Base-by-base conservation (phyloP, 2,113 vertebrate genomes). In the Sula dactylatra region DNA sequence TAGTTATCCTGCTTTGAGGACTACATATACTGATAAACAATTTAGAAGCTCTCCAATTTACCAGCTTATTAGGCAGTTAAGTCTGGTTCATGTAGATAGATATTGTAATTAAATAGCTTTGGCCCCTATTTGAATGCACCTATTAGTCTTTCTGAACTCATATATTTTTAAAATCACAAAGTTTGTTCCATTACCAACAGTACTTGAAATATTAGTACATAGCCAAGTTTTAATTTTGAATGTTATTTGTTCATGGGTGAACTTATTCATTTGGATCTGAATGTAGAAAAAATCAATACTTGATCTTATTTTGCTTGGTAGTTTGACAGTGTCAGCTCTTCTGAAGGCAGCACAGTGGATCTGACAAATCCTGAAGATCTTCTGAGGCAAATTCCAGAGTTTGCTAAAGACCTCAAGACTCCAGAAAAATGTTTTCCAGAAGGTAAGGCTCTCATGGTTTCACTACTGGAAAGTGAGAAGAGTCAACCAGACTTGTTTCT, bases 311-410 rank as follows among this genome's bases (percentile, higher is more conserved):
- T 71, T 78, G 15, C 74, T 66, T 1, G 96, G 93, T 97, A 98
- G 94, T 80, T 94, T 44, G 98, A 98, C 15, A 80, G 92, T 18
- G 52, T 97, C 17, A 99, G 99, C 91, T 95, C 99, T 56, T 99
- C 99, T 7, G 99, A 99, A 95, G 99, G 98, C 94, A 99, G 99
- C 97, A 99, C 99, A 0, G 99, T 99, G 97, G 99, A 99, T 94
- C 96, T 99, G 78, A 98, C 93, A 52, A 99, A 99, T n/a, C 98
- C 99, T 3, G 98, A 98, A 82, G 99, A 99, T 19, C 97, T 99
- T 44, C 90, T 98, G 52, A 98, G 98, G 69, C 96, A 99, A 67
- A 96, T 98, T 20, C 97, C 98, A 3, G 99, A 99, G 81, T 82
- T 99, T 79, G 97, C 93, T 6, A 99, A 99, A 9, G 98, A 99